Conservation (phyloP, 2,888 invertebrate species). For the Acrocyrtus sp. region DNA sequence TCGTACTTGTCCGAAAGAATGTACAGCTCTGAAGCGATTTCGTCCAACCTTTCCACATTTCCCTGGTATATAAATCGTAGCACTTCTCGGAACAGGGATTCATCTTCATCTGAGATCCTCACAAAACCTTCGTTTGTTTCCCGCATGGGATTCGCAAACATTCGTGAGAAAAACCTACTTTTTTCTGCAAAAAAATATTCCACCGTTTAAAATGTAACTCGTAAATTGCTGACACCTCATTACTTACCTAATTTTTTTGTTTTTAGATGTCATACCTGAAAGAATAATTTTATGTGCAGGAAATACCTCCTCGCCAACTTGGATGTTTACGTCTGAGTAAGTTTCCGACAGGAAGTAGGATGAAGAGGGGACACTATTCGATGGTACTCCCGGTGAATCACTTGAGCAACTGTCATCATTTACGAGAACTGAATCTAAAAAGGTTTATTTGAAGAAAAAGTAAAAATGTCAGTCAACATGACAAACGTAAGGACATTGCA, state of each 20-base stretch:
- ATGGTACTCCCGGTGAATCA: background rate
- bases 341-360: constrained; percentile 45
- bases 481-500: background rate
- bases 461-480: background rate
- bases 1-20: constrained; percentile 54
- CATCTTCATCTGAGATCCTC: constrained; percentile 41
- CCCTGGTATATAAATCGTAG: constrained; percentile 54
- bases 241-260: background rate
- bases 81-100: constrained; percentile 40
- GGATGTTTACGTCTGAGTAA: constrained; percentile 50
- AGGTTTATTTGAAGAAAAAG: background rate
- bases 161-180: constrained; percentile 48
- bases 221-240: background rate
- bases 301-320: constrained; percentile 30
- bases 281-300: constrained; percentile 55
- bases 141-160: constrained; percentile 51
- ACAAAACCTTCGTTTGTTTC: constrained; percentile 50
- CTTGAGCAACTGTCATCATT: constrained; percentile 21
- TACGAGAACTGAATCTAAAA: constrained; percentile 31
- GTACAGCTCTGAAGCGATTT: constrained; percentile 38
- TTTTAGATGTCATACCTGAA: constrained; percentile 42
- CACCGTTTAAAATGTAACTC: background rate
- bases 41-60: constrained; percentile 39
- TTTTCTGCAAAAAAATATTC: constrained; percentile 26
- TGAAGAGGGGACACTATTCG: constrained; percentile 18